Evolutionary conservation across 2,113 vertebrate genomes (phyloP).

Genomic region (Pteronura brasiliensis): DNA sequence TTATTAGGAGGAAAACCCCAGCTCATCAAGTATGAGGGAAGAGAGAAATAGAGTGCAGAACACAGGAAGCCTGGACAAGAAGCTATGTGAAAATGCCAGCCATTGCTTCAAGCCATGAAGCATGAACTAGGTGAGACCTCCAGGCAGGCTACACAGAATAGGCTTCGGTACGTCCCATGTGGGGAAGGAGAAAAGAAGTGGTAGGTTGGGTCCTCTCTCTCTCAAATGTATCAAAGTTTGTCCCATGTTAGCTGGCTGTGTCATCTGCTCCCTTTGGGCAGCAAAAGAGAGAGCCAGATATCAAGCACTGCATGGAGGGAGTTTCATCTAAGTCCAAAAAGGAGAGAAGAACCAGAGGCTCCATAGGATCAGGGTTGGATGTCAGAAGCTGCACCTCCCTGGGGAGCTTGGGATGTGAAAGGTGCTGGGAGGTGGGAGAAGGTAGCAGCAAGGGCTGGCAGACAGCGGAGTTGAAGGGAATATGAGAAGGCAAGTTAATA

Average conservation of each 20-base stretch:
- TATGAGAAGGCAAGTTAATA: not conserved
- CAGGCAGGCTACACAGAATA: not conserved
- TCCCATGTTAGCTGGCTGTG: accelerated
- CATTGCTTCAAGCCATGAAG: not conserved
- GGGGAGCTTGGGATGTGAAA: not conserved
- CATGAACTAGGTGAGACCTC: not conserved
- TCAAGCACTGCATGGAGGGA: not conserved
- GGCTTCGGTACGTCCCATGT: accelerated
- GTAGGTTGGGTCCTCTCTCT: not conserved
- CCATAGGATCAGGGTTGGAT: too few species aligned
- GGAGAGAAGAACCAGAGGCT: too few species aligned
- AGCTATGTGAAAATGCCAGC: accelerated
- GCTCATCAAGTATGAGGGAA: too few species aligned
- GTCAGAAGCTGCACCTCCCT: not conserved
- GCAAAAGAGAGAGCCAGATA: not conserved
- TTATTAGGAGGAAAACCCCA: not conserved
- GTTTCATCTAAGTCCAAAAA: not conserved
- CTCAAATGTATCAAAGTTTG: not conserved
- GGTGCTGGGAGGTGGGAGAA: not conserved
- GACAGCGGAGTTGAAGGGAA: accelerated
- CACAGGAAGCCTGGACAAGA: accelerated
- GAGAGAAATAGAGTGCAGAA: too few species aligned
- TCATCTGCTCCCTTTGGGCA: not conserved
- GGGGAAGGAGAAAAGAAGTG: accelerated
- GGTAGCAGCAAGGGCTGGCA: not conserved